Conservation (phyloP, 2,888 invertebrate species). For the Branchellion lobata region DNA sequence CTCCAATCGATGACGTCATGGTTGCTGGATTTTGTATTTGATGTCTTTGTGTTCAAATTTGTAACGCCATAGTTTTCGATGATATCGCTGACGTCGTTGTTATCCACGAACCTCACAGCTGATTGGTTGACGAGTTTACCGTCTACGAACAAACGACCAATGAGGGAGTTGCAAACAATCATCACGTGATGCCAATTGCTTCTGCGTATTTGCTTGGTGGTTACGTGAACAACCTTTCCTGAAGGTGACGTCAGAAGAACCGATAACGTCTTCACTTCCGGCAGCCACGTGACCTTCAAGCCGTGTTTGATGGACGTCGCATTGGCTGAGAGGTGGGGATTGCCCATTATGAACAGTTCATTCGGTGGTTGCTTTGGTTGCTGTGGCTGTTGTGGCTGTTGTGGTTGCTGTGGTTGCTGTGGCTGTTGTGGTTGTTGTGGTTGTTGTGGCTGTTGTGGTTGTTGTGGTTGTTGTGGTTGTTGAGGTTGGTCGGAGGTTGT, state of each 20-base stretch:
- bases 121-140: conserved; percentile 3
- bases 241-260: background rate
- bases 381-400: too few relatives aligned
- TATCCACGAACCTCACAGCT: background rate
- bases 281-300: conserved; percentile 27
- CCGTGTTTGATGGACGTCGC: background rate
- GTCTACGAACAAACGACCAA: conserved; percentile 16
- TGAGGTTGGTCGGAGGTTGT: background rate
- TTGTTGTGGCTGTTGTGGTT: too few relatives aligned
- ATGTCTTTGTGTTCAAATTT: background rate
- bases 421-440: too few relatives aligned
- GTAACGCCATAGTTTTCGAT: background rate
- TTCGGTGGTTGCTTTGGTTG: background rate
- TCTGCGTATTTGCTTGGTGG: background rate
- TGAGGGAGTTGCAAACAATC: background rate
- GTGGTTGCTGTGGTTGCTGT: too few relatives aligned
- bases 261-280: background rate
- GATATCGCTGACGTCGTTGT: background rate
- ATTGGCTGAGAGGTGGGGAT: background rate
- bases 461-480: too few relatives aligned
- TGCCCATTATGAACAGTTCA: background rate
- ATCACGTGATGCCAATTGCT: conserved; percentile 35
- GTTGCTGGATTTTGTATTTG: background rate
- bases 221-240: background rate
- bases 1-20: too few relatives aligned